phyloP scores from a whole-genome alignment of 2,113 vertebrate genomes.

The Chinchilla lanigera region DNA sequence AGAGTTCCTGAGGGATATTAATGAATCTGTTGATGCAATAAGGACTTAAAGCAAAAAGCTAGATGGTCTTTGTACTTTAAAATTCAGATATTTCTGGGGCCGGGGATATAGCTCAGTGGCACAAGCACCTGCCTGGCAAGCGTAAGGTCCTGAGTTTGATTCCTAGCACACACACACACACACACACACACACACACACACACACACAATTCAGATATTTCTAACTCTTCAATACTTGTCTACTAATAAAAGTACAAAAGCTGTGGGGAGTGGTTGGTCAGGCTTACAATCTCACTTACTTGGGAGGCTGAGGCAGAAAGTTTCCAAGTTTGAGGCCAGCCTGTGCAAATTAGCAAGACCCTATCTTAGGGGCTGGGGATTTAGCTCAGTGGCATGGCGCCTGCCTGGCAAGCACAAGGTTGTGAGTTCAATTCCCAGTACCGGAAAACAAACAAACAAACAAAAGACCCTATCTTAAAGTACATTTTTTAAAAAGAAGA shows the following conservation, averaged over 20 bases:
- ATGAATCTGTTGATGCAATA: slow-evolving; percentile 24
- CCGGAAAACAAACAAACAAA: no score
- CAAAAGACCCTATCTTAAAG: neutral
- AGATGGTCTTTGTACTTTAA: slow-evolving; percentile 2
- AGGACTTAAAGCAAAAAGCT: slow-evolving; percentile 46
- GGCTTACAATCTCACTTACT: neutral
- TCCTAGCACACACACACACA: no score
- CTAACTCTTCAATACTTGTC: neutral
- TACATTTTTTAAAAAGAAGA: neutral
- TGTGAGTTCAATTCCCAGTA: no score
- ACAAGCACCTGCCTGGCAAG: no score
- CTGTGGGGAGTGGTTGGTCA: neutral
- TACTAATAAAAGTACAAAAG: neutral
- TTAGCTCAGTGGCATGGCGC: no score
- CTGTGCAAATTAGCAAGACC: no score
- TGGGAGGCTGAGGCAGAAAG: neutral
- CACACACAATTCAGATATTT: neutral
- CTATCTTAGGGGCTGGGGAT: no score
- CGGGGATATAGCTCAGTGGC: no score
- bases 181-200: no score
- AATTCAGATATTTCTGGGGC: neutral
- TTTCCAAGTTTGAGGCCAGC: neutral
- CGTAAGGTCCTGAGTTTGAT: no score
- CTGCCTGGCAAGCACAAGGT: no score
- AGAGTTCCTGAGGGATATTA: neutral